phyloP scores from a whole-genome alignment of 2,797 vertebrate species.

The Rallus crepitans region DNA sequence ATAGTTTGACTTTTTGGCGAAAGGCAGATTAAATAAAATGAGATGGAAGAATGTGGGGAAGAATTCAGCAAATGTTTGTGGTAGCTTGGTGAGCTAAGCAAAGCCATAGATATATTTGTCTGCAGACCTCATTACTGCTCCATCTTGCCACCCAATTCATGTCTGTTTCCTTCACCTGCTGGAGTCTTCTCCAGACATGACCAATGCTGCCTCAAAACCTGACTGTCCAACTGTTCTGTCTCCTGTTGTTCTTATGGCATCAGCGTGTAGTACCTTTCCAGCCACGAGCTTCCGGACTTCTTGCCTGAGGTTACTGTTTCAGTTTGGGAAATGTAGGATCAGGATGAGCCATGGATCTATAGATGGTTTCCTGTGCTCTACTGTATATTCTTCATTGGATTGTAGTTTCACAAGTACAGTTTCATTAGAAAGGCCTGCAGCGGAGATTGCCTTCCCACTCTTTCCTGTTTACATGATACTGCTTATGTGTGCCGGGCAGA shows the following conservation, averaged over 20 bases:
- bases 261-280: neutral
- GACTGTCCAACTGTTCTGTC: fast-evolving
- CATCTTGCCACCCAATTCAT: neutral
- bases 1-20: neutral
- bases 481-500: neutral
- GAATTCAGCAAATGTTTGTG: neutral
- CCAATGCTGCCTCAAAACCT: neutral
- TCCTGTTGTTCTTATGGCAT: fast-evolving
- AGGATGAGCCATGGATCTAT: neutral
- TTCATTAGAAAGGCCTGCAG: neutral
- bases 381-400: neutral
- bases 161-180: neutral
- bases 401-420: neutral
- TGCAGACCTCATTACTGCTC: neutral
- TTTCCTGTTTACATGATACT: slow-evolving; percentile 19
- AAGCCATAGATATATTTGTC: neutral
- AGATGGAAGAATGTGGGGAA: neutral
- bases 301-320: neutral
- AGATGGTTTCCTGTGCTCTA: neutral
- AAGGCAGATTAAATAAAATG: neutral
- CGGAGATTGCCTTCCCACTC: slow-evolving; percentile 2
- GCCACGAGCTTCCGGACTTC: neutral
- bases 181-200: neutral
- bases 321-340: neutral
- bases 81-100: neutral